Evolutionary conservation across 2,888 invertebrate species (phyloP).

Genomic region (Periphyllus acericola): DNA sequence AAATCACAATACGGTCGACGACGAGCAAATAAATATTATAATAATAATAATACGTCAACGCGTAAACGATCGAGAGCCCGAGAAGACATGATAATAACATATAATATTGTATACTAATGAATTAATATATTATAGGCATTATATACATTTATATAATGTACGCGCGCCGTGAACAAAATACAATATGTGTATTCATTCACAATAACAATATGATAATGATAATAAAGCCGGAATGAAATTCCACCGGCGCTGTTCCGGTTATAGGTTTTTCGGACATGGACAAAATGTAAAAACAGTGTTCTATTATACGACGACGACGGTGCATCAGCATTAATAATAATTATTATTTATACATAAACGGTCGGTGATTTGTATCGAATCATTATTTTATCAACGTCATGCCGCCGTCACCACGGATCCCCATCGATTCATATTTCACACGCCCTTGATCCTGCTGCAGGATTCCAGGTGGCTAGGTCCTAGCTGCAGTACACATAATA

Average conservation of each 20-base stretch:
- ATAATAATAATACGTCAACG: neutral
- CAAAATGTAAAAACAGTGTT: conserved; percentile 26
- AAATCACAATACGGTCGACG: conserved; percentile 22
- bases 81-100: neutral
- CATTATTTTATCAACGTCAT: neutral
- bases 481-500: neutral
- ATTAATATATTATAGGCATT: neutral
- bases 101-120: no score
- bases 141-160: neutral
- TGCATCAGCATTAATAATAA: neutral
- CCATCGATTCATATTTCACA: neutral
- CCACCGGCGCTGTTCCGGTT: conserved; percentile 30
- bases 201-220: neutral
- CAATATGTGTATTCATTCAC: no score
- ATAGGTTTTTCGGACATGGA: conserved; percentile 2
- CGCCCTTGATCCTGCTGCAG: neutral
- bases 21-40: neutral
- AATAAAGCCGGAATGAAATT: conserved; percentile 8
- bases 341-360: no score
- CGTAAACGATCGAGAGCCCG: neutral
- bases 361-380: neutral
- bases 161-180: neutral
- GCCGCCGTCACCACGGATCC: no score
- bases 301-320: neutral
- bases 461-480: neutral